Evolutionary conservation across 2,797 vertebrate genomes (phyloP).

Genomic region (Diplodus sargus): DNA sequence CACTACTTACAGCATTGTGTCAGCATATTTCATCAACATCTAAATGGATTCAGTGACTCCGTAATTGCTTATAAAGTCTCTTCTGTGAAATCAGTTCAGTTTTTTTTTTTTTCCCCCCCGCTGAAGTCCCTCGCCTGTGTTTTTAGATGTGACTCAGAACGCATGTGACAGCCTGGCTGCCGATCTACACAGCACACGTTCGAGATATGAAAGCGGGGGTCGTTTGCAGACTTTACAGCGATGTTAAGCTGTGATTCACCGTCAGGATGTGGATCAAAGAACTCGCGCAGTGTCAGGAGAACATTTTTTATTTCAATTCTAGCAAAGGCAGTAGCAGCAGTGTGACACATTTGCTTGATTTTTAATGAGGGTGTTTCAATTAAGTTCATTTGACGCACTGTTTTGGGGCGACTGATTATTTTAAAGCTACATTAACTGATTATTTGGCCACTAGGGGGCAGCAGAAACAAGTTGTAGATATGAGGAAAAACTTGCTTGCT

Average conservation of each 20-base stretch:
- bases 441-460: conserved; percentile 29
- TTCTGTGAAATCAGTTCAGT: conserved; percentile 27
- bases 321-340: background rate
- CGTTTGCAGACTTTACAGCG: conserved; percentile 7
- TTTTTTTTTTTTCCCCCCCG: background rate
- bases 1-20: conserved; percentile 50
- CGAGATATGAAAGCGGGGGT: background rate
- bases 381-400: too few relatives aligned
- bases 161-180: background rate
- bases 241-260: background rate
- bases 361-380: too few relatives aligned
- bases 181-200: background rate
- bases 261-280: conserved; percentile 9
- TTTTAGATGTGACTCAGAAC: background rate
- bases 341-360: background rate
- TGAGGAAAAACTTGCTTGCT: background rate
- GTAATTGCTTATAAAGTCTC: conserved; percentile 60
- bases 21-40: conserved; percentile 68
- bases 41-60: conserved; percentile 54
- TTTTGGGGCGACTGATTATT: background rate
- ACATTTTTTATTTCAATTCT: background rate
- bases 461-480: background rate
- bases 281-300: background rate
- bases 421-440: background rate
- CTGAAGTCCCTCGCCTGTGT: background rate